Evolutionary conservation across 2,113 vertebrate genomes (phyloP).

Genomic region (Struthidea cinerea): DNA sequence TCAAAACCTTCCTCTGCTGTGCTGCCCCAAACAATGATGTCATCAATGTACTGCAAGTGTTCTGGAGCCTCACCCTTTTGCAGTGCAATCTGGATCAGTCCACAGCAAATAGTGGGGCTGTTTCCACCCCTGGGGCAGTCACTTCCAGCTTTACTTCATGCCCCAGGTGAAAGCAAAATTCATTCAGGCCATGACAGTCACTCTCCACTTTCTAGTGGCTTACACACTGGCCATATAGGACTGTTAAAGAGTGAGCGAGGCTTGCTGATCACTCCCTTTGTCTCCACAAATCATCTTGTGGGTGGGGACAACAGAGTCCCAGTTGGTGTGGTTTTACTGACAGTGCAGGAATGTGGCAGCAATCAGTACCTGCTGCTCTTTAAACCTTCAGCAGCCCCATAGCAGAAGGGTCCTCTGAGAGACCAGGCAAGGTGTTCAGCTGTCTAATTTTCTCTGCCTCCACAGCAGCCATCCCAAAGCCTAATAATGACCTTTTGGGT

Average conservation of each 20-base stretch:
- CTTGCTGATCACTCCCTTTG: not conserved
- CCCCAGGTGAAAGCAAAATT: not conserved
- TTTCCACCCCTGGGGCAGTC: not conserved
- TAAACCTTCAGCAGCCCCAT: not conserved
- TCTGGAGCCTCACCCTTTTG: not conserved
- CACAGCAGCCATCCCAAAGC: too few species aligned
- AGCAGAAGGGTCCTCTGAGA: not conserved
- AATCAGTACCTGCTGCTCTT: not conserved
- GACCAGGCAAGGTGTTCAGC: not conserved
- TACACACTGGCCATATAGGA: not conserved
- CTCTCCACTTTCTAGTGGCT: not conserved
- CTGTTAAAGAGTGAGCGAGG: not conserved
- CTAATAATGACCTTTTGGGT: not conserved
- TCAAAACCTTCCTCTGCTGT: not conserved
- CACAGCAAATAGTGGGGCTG: not conserved
- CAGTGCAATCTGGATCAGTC: not conserved
- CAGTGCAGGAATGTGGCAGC: too few species aligned
- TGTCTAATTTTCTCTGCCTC: not conserved
- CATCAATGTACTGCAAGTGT: not conserved
- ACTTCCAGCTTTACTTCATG: not conserved
- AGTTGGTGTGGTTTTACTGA: not conserved
- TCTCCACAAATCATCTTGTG: not conserved
- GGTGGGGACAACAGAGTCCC: not conserved
- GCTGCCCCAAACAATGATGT: accelerated
- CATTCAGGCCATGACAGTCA: not conserved